Percentiles rank a stretch among this genome's conserved stretches.
phyloP scores from a whole-genome alignment of 2,113 vertebrate species.

The Thamnaconus septentrionalis region DNA sequence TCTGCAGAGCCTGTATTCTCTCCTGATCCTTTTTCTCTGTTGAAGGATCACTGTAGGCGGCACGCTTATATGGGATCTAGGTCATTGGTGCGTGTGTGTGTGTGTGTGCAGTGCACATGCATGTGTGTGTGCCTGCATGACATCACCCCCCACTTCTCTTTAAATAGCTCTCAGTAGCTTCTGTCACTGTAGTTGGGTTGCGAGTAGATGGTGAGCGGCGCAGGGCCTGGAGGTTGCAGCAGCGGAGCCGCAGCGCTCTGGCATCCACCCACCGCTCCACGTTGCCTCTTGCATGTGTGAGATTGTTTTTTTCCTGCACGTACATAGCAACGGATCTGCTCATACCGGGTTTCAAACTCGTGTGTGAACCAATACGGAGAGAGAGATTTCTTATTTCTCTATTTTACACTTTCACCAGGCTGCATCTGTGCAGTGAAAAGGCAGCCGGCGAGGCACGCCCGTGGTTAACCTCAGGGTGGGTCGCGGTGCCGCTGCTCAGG shows the following conservation, averaged over 20 bases:
- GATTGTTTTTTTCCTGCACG: neutral
- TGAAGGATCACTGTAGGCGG: constrained; percentile 52
- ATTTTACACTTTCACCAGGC: neutral
- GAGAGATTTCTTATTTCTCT: neutral
- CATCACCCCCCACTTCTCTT: constrained; percentile 54
- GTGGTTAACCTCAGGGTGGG: constrained; percentile 72
- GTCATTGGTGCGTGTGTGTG: constrained; percentile 50
- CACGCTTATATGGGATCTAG: constrained; percentile 61
- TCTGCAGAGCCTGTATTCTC: constrained; percentile 27
- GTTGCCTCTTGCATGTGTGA: neutral
- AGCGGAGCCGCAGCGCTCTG: too few relatives aligned
- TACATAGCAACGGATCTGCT: neutral
- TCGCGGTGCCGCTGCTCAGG: constrained; percentile 47
- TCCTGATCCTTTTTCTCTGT: constrained; percentile 52
- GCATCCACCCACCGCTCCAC: too few relatives aligned
- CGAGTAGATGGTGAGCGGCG: constrained; percentile 25
- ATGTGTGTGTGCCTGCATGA: constrained; percentile 39
- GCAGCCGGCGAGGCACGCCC: constrained; percentile 62
- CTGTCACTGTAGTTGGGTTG: constrained; percentile 45
- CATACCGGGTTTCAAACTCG: constrained; percentile 1
- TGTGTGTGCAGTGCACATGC: constrained; percentile 11
- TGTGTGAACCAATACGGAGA: constrained; percentile 5
- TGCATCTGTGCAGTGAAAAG: constrained; percentile 32
- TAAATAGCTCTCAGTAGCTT: constrained; percentile 67
- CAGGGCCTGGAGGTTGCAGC: constrained; percentile 14